phyloP scores from a whole-genome alignment of 2,113 vertebrate genomes.

The Casuarius casuarius region DNA sequence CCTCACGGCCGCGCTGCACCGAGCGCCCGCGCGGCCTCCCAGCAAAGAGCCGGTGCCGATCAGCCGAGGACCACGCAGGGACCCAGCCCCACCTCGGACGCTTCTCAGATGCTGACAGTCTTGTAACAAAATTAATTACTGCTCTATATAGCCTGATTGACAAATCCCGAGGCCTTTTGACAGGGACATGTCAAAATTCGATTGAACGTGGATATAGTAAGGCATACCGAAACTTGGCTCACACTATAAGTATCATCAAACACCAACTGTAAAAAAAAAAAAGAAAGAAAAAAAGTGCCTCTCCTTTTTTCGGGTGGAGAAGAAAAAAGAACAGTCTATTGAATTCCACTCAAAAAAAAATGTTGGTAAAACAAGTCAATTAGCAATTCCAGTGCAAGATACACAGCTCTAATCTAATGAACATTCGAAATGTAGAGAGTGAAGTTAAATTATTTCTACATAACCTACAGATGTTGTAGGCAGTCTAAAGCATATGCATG shows the following conservation, averaged over 20 bases:
- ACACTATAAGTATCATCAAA: background rate
- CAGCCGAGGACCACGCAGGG: background rate
- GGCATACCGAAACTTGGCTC: background rate
- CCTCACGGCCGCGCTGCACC: too few relatives aligned
- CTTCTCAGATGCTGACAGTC: background rate
- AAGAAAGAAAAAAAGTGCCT: background rate
- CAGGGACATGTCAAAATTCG: background rate
- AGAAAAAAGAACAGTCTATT: background rate
- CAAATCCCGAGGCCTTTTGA: conserved; percentile 5
- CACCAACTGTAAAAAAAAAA: background rate
- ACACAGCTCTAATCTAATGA: background rate
- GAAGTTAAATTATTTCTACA: background rate
- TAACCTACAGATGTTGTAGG: background rate
- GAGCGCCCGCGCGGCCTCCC: too few relatives aligned
- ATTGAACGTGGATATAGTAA: background rate
- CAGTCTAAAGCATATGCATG: background rate
- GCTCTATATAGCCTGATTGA: background rate
- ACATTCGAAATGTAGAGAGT: background rate
- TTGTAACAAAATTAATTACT: conserved; percentile 52
- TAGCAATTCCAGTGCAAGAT: background rate
- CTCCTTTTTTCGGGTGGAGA: background rate
- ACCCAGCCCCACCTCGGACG: background rate
- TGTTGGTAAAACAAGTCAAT: rapidly evolving
- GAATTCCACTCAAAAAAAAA: background rate
- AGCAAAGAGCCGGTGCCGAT: background rate